Evolutionary conservation across 2,797 vertebrate species (phyloP), one percentile per base, ranked within the genome.

Genomic region (Onychomys arenicola): DNA sequence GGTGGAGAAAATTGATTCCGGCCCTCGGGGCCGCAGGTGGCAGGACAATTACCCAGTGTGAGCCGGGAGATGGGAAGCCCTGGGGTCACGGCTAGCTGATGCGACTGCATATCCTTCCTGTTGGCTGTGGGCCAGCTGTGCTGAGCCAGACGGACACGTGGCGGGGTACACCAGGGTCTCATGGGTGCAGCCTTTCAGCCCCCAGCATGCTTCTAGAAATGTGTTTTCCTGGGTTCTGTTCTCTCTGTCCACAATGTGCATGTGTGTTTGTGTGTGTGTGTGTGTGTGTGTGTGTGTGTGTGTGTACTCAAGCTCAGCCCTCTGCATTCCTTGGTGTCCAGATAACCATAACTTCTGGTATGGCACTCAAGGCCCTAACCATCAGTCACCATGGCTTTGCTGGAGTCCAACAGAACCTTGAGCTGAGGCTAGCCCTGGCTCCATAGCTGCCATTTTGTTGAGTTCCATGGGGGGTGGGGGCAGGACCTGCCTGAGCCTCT

Each of bases 51-150:
- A 73, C 43, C 0, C 12, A 29, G 14, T 0, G 55, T 5, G 1
- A 67, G 57, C 82, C 32, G 23, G n/a, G 73, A 63, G 82, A n/a
- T 37, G 96, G 94, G 86, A 43, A 17, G 93, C 17, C 25, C 29
- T 34, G 0, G 1, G 95, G 91, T 96, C 96, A 80, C 0, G 2
- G 37, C 73, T 89, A 46, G 82, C 40, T 65, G 83, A 77, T 63
- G 21, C 43, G 27, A 63, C 11, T 0, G 5, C 17, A 0, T 8
- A 59, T 59, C 52, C 16, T 32, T 59, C 25, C 25, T 69, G 16
- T 52, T 59, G n/a, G 14, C 85, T 37, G 52, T 27, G 37, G 27
- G 69, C n/a, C 37, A 14, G 40, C 10, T 29, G n/a, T 9, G 13
- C 25, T 4, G 37, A 75, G 27, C 37, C 55, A 61, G 37, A 32